Evolutionary conservation across 1,140 invertebrate genomes (phyloP).

Genomic region (Trichogramma pretiosum): DNA sequence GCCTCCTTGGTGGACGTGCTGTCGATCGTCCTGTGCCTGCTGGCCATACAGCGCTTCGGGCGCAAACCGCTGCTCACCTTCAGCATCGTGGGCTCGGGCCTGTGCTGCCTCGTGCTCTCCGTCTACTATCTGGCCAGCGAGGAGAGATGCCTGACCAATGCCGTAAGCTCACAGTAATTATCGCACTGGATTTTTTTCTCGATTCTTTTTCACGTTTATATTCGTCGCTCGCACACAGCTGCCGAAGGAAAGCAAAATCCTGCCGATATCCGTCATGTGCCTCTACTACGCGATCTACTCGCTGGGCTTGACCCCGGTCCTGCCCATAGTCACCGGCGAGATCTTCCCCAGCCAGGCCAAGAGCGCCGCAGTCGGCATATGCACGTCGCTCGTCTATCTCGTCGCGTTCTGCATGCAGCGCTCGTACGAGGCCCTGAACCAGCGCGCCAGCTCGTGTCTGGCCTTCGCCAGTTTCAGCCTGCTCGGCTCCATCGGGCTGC

Average conservation of each 20-base stretch:
- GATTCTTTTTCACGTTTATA: background rate
- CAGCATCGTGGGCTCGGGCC: constrained; percentile 14
- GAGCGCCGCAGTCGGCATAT: constrained; percentile 11
- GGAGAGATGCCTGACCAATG: background rate
- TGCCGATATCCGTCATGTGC: constrained; percentile 11
- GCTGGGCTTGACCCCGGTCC: constrained; percentile 20
- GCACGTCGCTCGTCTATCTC: constrained; percentile 16
- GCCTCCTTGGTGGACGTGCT: constrained; percentile 7
- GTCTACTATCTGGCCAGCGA: constrained; percentile 5
- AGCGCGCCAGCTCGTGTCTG: constrained; percentile 7
- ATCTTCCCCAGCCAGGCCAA: constrained; percentile 20
- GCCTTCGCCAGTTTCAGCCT: constrained; percentile 15
- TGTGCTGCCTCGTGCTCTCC: constrained; percentile 18
- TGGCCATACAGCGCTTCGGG: constrained; percentile 16
- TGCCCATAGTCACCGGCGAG: constrained; percentile 20
- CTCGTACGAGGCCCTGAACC: constrained; percentile 9
- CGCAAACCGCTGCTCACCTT: constrained; percentile 14
- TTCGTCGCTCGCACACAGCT: too few species aligned
- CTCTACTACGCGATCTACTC: constrained; percentile 20
- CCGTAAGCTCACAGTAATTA: background rate
- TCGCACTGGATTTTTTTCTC: background rate
- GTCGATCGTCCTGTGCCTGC: constrained; percentile 14
- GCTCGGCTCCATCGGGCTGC: constrained; percentile 16
- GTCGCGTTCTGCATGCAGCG: constrained; percentile 12
- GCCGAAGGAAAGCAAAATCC: background rate